Evolutionary conservation across 2,113 vertebrate species (phyloP).

Genomic region (Aegotheles bennettii): DNA sequence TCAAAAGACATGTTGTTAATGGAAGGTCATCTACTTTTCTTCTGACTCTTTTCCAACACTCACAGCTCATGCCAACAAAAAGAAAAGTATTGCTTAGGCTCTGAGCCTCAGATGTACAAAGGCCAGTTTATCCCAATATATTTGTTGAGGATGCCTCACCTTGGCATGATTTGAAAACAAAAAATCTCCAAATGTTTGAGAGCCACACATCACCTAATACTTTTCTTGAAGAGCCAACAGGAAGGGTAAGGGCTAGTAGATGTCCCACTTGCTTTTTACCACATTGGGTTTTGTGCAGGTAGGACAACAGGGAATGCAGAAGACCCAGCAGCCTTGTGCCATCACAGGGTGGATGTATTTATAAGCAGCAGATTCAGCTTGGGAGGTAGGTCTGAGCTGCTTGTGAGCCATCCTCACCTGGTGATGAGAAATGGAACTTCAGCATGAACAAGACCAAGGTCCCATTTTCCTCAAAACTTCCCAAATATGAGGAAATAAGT

Average conservation of each 20-base stretch:
- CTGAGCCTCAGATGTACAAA: background rate
- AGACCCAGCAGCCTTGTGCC: background rate
- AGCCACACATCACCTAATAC: background rate
- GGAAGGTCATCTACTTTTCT: background rate
- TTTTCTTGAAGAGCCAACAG: background rate
- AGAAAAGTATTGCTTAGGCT: background rate
- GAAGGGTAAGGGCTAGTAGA: background rate
- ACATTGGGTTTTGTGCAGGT: background rate
- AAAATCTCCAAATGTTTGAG: background rate
- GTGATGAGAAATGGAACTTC: background rate
- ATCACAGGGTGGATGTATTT: background rate
- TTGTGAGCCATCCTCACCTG: background rate
- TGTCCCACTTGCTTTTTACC: background rate
- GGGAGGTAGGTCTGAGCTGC: background rate
- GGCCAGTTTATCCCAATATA: background rate
- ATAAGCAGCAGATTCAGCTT: background rate
- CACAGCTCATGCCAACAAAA: background rate
- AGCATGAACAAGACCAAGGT: background rate
- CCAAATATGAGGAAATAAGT: background rate
- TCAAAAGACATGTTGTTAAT: background rate
- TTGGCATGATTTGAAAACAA: accelerated
- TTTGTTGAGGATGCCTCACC: background rate
- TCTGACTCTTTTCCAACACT: background rate
- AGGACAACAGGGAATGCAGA: background rate
- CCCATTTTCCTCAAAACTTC: background rate